phyloP scores from a whole-genome alignment of 2,113 vertebrate genomes.

The Brachypodius melanocephalos region DNA sequence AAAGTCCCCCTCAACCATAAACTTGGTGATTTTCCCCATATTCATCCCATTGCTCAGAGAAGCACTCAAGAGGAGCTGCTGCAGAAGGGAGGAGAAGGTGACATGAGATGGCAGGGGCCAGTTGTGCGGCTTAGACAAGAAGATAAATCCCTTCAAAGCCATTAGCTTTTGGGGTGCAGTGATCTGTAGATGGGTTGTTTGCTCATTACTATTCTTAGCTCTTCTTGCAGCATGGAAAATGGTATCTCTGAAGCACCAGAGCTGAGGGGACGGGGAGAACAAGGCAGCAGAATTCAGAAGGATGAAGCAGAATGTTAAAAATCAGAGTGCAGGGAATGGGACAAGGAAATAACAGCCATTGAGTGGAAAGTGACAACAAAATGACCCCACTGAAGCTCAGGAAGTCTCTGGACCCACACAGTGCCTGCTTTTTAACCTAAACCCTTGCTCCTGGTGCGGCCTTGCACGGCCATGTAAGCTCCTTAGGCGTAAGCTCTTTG shows the following conservation, averaged over 20 bases:
- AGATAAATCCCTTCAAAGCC: rapidly evolving
- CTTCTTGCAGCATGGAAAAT: not conserved
- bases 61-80: not conserved
- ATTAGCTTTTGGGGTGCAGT: not conserved
- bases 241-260: not conserved
- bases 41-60: not conserved
- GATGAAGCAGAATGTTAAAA: not conserved
- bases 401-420: not conserved
- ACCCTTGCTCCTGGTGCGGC: not conserved
- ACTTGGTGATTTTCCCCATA: not conserved
- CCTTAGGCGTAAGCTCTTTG: conserved; percentile 11
- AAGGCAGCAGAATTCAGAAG: not conserved
- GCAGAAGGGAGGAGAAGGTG: not conserved
- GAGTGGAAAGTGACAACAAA: not conserved
- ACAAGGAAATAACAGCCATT: not conserved
- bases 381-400: not conserved
- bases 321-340: not conserved
- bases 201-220: not conserved
- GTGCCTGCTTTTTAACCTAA: not conserved
- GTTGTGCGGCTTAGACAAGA: not conserved
- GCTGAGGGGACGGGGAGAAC: rapidly evolving
- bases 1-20: not conserved
- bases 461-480: rapidly evolving
- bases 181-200: not conserved
- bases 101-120: not conserved